Base-by-base conservation (phyloP, 2,113 vertebrate genomes). In the Rostratula benghalensis region DNA sequence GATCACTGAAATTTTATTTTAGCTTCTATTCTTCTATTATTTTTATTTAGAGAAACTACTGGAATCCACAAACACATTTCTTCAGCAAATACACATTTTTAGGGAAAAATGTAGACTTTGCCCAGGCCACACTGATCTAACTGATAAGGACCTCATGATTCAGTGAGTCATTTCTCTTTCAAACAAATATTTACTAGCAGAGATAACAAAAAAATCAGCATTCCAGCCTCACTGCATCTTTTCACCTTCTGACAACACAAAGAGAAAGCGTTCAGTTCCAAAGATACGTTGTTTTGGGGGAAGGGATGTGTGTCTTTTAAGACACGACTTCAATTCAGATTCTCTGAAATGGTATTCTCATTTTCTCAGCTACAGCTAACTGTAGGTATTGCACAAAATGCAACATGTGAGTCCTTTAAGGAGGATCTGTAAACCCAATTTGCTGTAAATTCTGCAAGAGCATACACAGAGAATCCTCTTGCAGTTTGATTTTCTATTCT, bases 121-220 rank as follows among this genome's bases (percentile, higher is more conserved):
- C 75, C 71, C 91, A 86, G 93, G 85, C 77, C 76, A 91, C 97
- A 94, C 65, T 97, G 95, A 97, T 98, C 77, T 91, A 74, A 69
- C 71, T 96, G 97, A 98, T 98, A 98, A 98, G 82, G 79, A 39
- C 75, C 69, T 83, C 95, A 93, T 90, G 97, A 96, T 96, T 97
- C 97, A 96, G 92, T 97, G 93, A 97, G 94, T 97, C 89, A 89
- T 93, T 97, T 98, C 92, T 93, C 74, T 97, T 98, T 98, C 94
- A 92, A 98, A 97, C 97, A 98, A 98, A 98, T 98, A 98, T 98
- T 98, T 98, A 97, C 95, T 95, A 93, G 83, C 50, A 96, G 94
- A 97, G 97, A 98, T 98, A 98, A 98, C 89, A 93, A 91, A 87
- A 87, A 87, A 96, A 13, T 74, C 95, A 94, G 93, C 79, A 95